Base-by-base conservation (phyloP, 2,797 vertebrate genomes). In the Rhadinocentrus ornatus region DNA sequence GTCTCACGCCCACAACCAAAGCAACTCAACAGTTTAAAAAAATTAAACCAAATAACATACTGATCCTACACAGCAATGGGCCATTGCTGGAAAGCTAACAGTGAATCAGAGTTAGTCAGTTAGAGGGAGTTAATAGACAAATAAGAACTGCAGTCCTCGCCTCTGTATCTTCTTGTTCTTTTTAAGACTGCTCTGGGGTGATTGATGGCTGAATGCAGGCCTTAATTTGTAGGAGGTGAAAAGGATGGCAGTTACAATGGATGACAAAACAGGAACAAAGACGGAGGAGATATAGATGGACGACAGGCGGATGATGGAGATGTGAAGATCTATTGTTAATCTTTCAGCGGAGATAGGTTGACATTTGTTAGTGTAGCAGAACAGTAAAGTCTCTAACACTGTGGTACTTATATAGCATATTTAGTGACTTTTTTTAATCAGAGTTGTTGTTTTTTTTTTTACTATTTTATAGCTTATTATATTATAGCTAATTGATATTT, bases 121-220 rank as follows among this genome's bases (percentile, higher is more conserved):
- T 11, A 58, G 70, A 78, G 76, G 62, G 70, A 77, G 78, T 61
- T 84, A 89, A 89, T 65, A 80, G 86, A 88, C 80, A 86, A 88
- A 88, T 86, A 81, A 69, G 78, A 57, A 59, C 81, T 64, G 56
- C 85, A 77, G 75, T 69, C 61, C 58, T 81, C 55, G 68, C 56
- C 81, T 87, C 89, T 83, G 83, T 86, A 80, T 89, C 81, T 81
- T 62, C 83, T 65, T 9, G 61, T 77, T 83, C 68, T 61, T 56
- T 76, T 66, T 64, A 68, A 77, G 71, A 58, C 81, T 57, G 65
- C 56, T 6, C 63, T n/a, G 0, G 27, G n/a, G 69, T 90, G 90
- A 92, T 88, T 91, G 91, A 93, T 70, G 85, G 89, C 72, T 84
- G 84, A 90, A 91, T 71, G 77, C 77, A 12, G 74, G 78, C 75